phyloP scores from a whole-genome alignment of 2,113 vertebrate species.

The Cyanistes caeruleus region DNA sequence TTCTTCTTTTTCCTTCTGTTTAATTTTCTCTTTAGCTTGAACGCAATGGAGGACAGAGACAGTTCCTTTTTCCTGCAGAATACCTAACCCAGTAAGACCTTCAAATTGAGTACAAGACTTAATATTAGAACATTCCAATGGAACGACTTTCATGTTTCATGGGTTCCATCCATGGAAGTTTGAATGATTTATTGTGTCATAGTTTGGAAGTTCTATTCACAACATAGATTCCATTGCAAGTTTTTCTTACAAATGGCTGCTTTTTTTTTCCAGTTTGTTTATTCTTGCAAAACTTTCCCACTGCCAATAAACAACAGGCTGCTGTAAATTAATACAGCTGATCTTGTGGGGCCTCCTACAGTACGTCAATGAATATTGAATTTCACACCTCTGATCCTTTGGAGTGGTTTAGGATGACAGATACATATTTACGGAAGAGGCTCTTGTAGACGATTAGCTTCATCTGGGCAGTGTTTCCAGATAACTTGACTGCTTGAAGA shows the following conservation, averaged over 20 bases:
- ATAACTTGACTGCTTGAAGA: background rate
- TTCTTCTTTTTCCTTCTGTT: background rate
- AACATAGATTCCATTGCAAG: background rate
- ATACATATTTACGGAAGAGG: background rate
- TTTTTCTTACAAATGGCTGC: background rate
- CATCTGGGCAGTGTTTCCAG: background rate
- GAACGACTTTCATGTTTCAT: background rate
- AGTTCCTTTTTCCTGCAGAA: background rate
- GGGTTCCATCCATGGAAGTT: background rate
- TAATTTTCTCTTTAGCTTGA: background rate
- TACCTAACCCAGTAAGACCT: background rate
- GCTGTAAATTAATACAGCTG: background rate
- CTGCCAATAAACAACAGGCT: background rate
- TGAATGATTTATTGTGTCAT: background rate
- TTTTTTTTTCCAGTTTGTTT: background rate
- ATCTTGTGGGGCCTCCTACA: background rate
- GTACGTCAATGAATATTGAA: background rate
- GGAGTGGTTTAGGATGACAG: background rate
- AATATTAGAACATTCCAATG: background rate
- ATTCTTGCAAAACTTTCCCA: background rate
- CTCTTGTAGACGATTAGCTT: conserved; percentile 3
- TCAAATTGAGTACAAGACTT: background rate
- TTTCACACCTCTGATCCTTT: conserved; percentile 31
- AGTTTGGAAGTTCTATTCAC: background rate
- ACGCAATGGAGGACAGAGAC: background rate